These are phyloP conservation scores for Linurgus olivaceus DNA, from an alignment of 2,797 vertebrate species.

Conservation along the genomic window DNA sequence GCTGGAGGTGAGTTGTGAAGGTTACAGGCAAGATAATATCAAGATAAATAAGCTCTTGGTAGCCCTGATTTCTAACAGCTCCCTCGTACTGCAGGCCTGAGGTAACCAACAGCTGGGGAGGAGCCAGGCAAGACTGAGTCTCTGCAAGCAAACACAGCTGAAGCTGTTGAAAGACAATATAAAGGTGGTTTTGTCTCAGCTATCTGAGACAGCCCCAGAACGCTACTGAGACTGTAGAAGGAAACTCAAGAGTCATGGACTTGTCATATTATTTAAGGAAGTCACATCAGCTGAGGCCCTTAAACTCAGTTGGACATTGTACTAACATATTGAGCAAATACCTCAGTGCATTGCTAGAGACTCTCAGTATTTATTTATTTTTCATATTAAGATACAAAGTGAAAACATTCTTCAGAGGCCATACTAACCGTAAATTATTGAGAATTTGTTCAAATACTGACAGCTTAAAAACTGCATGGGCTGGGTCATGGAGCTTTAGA, in stretches of 20 bases:
- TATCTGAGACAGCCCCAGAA: background rate
- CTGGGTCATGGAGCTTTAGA: background rate
- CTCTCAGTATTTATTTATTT: background rate
- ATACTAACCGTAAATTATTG: background rate
- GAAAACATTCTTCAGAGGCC: slow-evolving; percentile 14
- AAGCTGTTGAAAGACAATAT: background rate
- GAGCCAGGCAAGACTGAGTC: background rate
- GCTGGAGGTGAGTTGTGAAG: background rate
- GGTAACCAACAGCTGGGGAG: background rate
- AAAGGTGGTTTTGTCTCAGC: background rate
- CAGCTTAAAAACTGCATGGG: slow-evolving; percentile 1
- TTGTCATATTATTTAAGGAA: background rate
- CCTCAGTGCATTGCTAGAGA: background rate
- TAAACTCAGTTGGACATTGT: background rate
- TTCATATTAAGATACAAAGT: background rate
- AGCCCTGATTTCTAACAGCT: background rate
- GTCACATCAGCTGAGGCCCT: background rate
- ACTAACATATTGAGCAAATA: background rate
- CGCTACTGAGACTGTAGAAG: background rate
- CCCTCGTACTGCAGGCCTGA: background rate
- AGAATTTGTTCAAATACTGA: background rate
- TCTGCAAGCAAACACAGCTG: background rate
- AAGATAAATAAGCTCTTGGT: background rate
- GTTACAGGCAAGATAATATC: background rate
- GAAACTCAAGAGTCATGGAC: background rate